Conservation (phyloP, 2,113 vertebrate genomes). For the Podarcis cretensis region DNA sequence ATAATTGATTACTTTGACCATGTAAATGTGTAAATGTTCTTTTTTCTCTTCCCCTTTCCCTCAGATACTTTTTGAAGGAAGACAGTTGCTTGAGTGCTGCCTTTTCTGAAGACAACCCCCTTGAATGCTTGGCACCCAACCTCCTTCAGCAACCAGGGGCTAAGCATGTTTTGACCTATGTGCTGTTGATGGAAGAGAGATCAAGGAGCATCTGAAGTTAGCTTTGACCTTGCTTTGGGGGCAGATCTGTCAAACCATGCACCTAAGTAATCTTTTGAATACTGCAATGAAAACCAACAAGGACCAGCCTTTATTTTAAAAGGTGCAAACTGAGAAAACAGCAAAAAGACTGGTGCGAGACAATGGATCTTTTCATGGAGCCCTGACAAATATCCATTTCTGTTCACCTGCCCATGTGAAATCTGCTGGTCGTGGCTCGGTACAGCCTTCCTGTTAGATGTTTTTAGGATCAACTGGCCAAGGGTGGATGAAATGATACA, state of each 20-base stretch:
- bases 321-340: not conserved
- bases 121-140: not conserved
- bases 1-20: not conserved
- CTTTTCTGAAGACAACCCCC: not conserved
- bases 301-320: not conserved
- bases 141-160: not conserved
- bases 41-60: not conserved
- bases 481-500: fast-evolving
- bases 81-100: slow-evolving; percentile 12
- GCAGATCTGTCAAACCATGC: not conserved
- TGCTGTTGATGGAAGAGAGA: slow-evolving; percentile 2
- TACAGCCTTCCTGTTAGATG: not conserved
- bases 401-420: not conserved
- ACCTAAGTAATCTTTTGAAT: not conserved
- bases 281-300: slow-evolving; percentile 33
- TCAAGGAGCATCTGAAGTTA: not conserved
- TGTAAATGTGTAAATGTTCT: not conserved
- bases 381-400: not conserved
- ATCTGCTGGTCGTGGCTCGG: slow-evolving; percentile 4
- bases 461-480: not conserved
- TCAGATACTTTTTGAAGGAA: slow-evolving; percentile 5
- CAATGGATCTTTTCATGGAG: not conserved
- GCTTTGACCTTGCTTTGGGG: not conserved
- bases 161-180: not conserved
- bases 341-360: not conserved